Percentiles rank a stretch among this genome's conserved stretches.
phyloP scores from a whole-genome alignment of 2,113 vertebrate species.

The Chamaea fasciata region DNA sequence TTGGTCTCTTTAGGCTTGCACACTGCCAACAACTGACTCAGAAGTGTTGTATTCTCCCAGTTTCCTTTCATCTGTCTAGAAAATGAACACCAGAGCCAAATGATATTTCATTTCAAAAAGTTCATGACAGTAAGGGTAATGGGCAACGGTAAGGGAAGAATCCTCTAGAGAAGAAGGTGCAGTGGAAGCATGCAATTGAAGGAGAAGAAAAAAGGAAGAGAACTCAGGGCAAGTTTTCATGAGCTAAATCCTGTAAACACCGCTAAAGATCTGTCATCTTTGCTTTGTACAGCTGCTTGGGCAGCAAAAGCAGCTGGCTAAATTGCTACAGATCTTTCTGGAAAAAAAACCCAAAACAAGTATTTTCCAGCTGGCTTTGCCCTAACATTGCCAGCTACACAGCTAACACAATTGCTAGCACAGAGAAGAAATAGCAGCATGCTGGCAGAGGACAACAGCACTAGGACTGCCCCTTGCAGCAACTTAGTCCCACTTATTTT shows the following conservation, averaged over 20 bases:
- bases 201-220: background rate
- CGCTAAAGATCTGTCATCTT: background rate
- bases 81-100: background rate
- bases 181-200: background rate
- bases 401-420: background rate
- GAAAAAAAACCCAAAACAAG: background rate
- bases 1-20: background rate
- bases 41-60: background rate
- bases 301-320: background rate
- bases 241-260: background rate
- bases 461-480: background rate
- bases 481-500: background rate
- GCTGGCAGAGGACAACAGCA: background rate
- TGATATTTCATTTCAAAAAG: background rate
- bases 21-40: conserved; percentile 47
- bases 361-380: background rate
- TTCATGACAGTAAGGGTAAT: background rate
- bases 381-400: background rate
- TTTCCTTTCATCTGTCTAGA: background rate
- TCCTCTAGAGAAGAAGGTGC: background rate
- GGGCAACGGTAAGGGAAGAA: background rate
- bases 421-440: background rate
- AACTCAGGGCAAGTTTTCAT: background rate
- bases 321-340: background rate
- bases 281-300: background rate